Conservation (phyloP, 2,113 vertebrate genomes). For the Cyanoramphus novaezelandiae region DNA sequence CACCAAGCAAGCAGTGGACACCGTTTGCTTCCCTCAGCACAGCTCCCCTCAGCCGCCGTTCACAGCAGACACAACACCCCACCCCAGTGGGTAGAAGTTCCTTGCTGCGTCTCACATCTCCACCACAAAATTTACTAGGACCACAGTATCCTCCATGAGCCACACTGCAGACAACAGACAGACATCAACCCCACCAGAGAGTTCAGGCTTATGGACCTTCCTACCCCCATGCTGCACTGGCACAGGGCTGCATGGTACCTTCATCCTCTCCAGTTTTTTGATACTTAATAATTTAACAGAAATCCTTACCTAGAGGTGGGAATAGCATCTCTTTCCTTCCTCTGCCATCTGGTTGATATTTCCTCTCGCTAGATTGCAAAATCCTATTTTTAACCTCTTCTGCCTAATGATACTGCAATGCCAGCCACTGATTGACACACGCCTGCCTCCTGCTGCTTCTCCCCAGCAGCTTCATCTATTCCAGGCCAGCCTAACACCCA, state of each 20-base stretch:
- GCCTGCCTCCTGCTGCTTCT: background rate
- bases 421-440: background rate
- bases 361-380: background rate
- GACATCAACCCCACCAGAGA: accelerated
- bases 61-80: accelerated
- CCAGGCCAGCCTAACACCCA: accelerated
- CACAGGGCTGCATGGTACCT: accelerated
- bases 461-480: background rate
- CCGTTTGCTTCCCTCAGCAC: accelerated
- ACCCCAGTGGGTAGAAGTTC: accelerated
- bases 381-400: constrained; percentile 39
- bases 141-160: background rate
- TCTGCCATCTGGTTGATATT: background rate
- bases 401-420: background rate
- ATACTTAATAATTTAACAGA: background rate
- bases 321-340: background rate
- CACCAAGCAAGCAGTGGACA: background rate
- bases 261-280: background rate
- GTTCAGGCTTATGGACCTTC: background rate
- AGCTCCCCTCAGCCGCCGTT: accelerated
- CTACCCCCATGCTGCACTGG: accelerated
- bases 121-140: too few species aligned
- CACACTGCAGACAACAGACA: accelerated
- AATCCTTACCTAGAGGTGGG: background rate
- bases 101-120: background rate